A percentile compares a stretch with the other conserved stretches of the same genome.
These are phyloP conservation scores for Drosophila infuscata DNA, from an alignment of 2,888 invertebrate genomes.

Conservation along the genomic window DNA sequence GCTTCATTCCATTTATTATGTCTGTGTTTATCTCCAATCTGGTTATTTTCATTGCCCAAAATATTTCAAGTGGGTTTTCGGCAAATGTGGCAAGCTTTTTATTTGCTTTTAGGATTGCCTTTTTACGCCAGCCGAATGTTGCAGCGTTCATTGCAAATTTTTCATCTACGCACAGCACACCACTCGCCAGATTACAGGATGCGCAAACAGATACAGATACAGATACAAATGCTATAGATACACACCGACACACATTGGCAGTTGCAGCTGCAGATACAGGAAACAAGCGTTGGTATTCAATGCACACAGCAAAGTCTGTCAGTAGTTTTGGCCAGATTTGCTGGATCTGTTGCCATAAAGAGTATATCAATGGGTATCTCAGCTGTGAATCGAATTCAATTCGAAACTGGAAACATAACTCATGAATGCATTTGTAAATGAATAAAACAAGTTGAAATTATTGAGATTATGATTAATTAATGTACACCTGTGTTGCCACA, in stretches of 20 bases:
- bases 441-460: not conserved
- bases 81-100: slow-evolving; percentile 49
- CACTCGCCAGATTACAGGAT: not conserved
- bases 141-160: slow-evolving; percentile 63
- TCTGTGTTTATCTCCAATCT: slow-evolving; percentile 47
- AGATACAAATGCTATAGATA: slow-evolving; percentile 2
- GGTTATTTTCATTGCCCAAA: slow-evolving; percentile 72
- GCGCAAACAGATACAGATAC: slow-evolving; percentile 17
- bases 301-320: slow-evolving; percentile 38
- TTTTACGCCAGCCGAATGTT: slow-evolving; percentile 34
- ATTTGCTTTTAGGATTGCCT: slow-evolving; percentile 70
- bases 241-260: slow-evolving; percentile 32
- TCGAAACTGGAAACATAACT: not conserved
- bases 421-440: not conserved
- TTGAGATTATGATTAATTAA: not conserved
- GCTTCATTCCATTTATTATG: slow-evolving; percentile 77
- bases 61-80: slow-evolving; percentile 78
- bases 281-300: slow-evolving; percentile 50
- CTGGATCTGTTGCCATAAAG: slow-evolving; percentile 24
- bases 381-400: not conserved
- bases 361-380: slow-evolving; percentile 4
- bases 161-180: slow-evolving; percentile 41
- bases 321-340: slow-evolving; percentile 49
- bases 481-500: not conserved
- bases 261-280: slow-evolving; percentile 53